Conservation (phyloP, 2,888 invertebrate species). For the Drosophila austrosaltans region DNA sequence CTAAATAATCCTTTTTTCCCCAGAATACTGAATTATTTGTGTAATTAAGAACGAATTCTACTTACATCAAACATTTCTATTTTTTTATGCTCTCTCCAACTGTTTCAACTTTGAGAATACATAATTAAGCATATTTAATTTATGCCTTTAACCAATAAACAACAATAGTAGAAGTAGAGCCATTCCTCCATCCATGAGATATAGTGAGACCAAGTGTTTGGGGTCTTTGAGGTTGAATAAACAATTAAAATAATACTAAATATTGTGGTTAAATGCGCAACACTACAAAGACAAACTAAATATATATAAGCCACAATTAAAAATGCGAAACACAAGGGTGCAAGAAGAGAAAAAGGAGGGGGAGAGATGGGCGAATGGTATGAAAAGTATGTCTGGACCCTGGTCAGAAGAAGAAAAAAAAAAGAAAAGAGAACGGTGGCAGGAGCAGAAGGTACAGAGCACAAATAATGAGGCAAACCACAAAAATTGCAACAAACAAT, state of each 20-base stretch:
- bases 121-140: no score
- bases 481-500: conserved; percentile 77
- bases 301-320: conserved; percentile 41
- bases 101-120: no score
- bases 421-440: not conserved
- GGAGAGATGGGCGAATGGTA: not conserved
- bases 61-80: no score
- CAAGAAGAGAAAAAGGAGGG: not conserved
- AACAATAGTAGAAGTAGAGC: no score
- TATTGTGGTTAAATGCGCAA: conserved; percentile 61
- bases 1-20: no score
- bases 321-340: conserved; percentile 8
- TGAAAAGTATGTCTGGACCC: conserved; percentile 19
- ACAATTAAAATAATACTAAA: conserved; percentile 75
- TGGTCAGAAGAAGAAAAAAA: conserved; percentile 18
- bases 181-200: no score
- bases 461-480: conserved; percentile 72
- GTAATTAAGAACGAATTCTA: no score
- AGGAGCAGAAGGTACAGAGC: conserved; percentile 7
- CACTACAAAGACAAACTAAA: conserved; percentile 29
- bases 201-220: conserved; percentile 24
- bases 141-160: no score
- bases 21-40: no score
- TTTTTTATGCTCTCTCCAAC: no score
- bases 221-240: conserved; percentile 52